These are phyloP conservation scores for Nestor notabilis DNA, from an alignment of 2,113 vertebrate genomes.

Conservation along the genomic window DNA sequence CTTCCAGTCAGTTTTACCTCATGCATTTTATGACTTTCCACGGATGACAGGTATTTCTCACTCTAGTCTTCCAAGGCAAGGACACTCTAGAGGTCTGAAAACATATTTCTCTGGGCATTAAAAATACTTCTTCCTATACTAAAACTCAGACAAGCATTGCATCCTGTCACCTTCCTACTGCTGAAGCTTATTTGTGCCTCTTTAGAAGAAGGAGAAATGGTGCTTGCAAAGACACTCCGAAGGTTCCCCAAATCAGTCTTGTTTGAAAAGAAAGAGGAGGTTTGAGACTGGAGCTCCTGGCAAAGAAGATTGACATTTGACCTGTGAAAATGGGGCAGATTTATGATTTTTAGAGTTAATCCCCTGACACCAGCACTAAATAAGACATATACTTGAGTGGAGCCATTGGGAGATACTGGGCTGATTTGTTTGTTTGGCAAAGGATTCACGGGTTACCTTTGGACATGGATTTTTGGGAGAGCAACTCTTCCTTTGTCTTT, in stretches of 20 bases:
- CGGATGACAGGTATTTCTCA: background rate
- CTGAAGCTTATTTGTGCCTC: background rate
- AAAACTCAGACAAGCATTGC: background rate
- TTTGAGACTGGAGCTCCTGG: background rate
- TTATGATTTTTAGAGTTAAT: background rate
- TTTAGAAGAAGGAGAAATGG: background rate
- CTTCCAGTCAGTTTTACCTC: background rate
- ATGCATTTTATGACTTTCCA: background rate
- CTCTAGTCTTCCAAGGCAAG: background rate
- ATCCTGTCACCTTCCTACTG: background rate
- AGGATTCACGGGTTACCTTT: rapidly evolving
- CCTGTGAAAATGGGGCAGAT: background rate
- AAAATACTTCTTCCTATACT: background rate
- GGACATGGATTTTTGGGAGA: background rate
- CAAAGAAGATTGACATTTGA: background rate
- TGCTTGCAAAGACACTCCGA: background rate
- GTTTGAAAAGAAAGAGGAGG: background rate
- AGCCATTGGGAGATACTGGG: background rate
- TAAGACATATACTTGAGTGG: background rate
- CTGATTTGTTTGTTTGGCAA: background rate
- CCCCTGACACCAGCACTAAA: background rate
- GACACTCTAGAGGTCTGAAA: background rate
- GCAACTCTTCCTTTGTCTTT: background rate
- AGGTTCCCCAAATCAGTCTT: background rate
- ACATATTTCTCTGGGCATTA: background rate